These are phyloP conservation scores for Lithodes maja DNA, from an alignment of 2,888 invertebrate species.

Conservation along the genomic window DNA sequence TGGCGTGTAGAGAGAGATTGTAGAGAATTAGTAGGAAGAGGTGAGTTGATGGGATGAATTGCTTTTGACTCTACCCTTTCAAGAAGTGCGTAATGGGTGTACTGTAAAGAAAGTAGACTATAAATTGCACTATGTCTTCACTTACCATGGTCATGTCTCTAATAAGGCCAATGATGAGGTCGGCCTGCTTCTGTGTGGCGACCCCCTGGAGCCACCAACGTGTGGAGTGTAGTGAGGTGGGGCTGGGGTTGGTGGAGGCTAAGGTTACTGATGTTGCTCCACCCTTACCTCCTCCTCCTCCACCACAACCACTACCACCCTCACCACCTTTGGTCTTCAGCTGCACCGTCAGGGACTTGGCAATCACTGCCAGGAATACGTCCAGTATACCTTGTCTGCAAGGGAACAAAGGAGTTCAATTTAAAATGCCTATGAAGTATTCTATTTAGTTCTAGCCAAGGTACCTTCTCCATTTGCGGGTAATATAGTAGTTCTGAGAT, in stretches of 20 bases:
- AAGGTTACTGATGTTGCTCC: conserved; percentile 77
- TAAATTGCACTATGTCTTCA: not conserved
- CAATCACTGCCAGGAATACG: conserved; percentile 91
- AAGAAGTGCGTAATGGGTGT: too few species aligned
- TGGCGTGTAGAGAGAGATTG: too few species aligned
- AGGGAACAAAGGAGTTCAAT: not conserved
- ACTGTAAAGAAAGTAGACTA: too few species aligned
- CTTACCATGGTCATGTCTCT: conserved; percentile 94
- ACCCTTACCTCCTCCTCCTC: conserved; percentile 71
- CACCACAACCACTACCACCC: conserved; percentile 75
- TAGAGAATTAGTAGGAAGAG: too few species aligned
- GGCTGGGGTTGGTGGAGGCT: conserved; percentile 79
- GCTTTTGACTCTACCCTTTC: too few species aligned
- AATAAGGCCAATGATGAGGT: conserved; percentile 89
- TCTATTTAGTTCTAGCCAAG: not conserved
- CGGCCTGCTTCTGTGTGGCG: conserved; percentile 89
- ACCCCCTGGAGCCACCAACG: conserved; percentile 92
- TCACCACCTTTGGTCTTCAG: conserved; percentile 85
- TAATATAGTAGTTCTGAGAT: too few species aligned
- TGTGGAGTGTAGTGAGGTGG: conserved; percentile 78
- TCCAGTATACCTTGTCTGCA: conserved; percentile 86
- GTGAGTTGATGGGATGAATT: too few species aligned
- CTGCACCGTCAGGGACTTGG: conserved; percentile 92
- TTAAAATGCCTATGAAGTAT: not conserved
- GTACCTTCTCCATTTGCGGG: not conserved